These are phyloP conservation scores for Dipodomys stephensi DNA, from an alignment of 2,113 vertebrate genomes.

Conservation along the genomic window DNA sequence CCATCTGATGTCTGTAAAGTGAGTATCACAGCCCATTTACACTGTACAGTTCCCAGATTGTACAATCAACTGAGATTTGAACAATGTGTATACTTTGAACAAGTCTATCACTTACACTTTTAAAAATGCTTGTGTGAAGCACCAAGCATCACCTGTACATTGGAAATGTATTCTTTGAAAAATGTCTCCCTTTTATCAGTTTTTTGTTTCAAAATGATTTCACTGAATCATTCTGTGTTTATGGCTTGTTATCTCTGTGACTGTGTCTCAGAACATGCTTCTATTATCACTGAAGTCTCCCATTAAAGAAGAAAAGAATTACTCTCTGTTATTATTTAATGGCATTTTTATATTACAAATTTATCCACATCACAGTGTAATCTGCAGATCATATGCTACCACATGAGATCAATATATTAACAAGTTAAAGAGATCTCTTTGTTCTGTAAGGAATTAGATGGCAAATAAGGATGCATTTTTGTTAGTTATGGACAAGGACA, in stretches of 20 bases:
- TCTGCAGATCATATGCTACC: constrained; percentile 46
- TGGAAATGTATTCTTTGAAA: constrained; percentile 81
- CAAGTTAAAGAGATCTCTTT: constrained; percentile 61
- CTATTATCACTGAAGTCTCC: constrained; percentile 70
- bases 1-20: background rate
- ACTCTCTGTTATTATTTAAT: constrained; percentile 78
- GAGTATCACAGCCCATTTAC: background rate
- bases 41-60: background rate
- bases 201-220: constrained; percentile 83
- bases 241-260: constrained; percentile 79
- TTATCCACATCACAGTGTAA: constrained; percentile 45
- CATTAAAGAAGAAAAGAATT: constrained; percentile 57
- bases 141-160: constrained; percentile 66
- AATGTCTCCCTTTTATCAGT: constrained; percentile 82
- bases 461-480: constrained; percentile 44
- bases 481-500: background rate
- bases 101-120: constrained; percentile 58
- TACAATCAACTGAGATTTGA: background rate
- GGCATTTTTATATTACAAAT: constrained; percentile 60
- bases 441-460: constrained; percentile 28
- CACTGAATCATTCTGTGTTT: constrained; percentile 72
- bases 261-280: constrained; percentile 80
- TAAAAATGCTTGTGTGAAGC: constrained; percentile 54
- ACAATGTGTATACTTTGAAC: background rate
- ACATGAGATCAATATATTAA: constrained; percentile 46